A percentile compares a stretch with the other conserved stretches of the same genome.
These are phyloP conservation scores for Drosophila cracens DNA, from an alignment of 2,888 invertebrate genomes.

Conservation along the genomic window DNA sequence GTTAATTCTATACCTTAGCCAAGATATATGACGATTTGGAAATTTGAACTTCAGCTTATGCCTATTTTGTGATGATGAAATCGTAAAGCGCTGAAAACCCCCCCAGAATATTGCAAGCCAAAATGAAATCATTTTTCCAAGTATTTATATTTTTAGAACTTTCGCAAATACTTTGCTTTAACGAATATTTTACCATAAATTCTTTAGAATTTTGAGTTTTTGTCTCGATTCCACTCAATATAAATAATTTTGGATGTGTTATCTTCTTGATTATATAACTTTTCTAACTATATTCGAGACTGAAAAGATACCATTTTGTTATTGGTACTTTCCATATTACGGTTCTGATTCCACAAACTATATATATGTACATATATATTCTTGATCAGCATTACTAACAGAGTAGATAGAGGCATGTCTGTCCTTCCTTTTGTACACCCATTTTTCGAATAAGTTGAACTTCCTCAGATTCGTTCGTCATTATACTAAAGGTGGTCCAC, in stretches of 20 bases:
- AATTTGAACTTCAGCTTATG: not conserved
- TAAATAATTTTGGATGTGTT: not conserved
- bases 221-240: not conserved
- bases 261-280: not conserved
- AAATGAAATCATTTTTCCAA: not conserved
- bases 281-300: not conserved
- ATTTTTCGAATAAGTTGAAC: not conserved
- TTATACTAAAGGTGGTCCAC: not conserved
- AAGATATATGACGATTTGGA: not conserved
- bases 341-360: not conserved
- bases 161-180: not conserved
- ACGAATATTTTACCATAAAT: not conserved
- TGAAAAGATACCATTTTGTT: not conserved
- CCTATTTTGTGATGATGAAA: not conserved
- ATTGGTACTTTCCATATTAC: not conserved
- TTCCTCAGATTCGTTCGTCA: not conserved
- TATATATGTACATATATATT: not conserved
- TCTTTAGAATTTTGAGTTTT: not conserved
- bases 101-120: not conserved
- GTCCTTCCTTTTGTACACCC: not conserved
- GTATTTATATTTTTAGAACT: not conserved
- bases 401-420: not conserved
- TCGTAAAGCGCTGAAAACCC: not conserved
- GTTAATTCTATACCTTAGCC: not conserved
- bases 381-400: not conserved